Percentiles rank a stretch among this genome's conserved stretches.
These are phyloP conservation scores for Empidonax alnorum DNA, from an alignment of 2,113 vertebrate species.

Conservation along the genomic window DNA sequence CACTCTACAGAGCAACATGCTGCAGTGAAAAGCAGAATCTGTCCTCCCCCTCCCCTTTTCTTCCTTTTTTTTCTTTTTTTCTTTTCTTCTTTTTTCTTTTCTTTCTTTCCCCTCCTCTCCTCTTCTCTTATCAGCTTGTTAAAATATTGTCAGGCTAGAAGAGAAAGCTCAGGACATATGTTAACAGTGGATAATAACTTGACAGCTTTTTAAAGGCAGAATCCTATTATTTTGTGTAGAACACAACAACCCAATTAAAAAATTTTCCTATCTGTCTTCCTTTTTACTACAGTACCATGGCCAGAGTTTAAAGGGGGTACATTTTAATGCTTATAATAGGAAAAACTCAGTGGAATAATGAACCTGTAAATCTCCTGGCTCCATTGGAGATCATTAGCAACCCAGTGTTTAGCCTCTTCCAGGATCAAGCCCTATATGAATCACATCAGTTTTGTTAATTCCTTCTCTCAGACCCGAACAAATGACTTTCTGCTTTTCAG, in stretches of 20 bases:
- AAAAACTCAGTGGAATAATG: background rate
- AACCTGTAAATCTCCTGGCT: background rate
- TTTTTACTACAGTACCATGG: background rate
- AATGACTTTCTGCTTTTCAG: background rate
- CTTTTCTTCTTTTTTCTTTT: too few relatives aligned
- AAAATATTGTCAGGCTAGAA: background rate
- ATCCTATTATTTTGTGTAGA: background rate
- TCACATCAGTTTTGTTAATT: background rate
- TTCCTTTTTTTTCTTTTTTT: background rate
- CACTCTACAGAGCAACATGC: background rate
- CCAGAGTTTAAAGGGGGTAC: background rate
- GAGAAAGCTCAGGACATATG: background rate
- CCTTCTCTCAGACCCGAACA: background rate
- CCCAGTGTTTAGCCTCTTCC: background rate
- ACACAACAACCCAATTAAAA: background rate
- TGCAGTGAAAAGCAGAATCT: background rate
- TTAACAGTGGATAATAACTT: background rate
- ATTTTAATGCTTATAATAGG: background rate
- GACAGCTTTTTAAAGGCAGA: background rate
- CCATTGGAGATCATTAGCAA: background rate
- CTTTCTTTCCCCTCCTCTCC: rapidly evolving
- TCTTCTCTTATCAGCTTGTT: background rate
- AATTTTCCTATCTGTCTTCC: background rate
- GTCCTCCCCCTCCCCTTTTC: rapidly evolving
- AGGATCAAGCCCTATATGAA: background rate